These are phyloP conservation scores for Protobothrops mucrosquamatus DNA, from an alignment of 2,113 vertebrate species.

Conservation along the genomic window DNA sequence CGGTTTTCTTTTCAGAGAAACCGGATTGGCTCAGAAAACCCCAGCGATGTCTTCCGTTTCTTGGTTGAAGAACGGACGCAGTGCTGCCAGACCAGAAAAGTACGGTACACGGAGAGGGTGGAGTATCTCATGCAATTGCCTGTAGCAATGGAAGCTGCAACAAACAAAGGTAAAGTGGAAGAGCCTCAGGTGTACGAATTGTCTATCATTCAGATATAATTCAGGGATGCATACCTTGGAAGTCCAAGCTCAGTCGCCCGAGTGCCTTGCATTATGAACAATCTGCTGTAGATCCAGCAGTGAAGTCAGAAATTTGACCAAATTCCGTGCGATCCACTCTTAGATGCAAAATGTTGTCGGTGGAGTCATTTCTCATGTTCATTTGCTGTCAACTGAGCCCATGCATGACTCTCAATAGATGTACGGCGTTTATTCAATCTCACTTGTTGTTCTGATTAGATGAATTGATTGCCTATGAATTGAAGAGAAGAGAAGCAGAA, in stretches of 20 bases:
- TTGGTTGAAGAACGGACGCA: conserved; percentile 93
- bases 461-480: conserved; percentile 89
- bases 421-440: background rate
- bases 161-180: conserved; percentile 83
- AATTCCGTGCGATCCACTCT: background rate
- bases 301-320: background rate
- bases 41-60: conserved; percentile 93
- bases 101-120: conserved; percentile 88
- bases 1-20: conserved; percentile 80
- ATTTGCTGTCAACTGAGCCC: background rate
- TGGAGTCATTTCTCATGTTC: background rate
- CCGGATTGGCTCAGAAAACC: conserved; percentile 87
- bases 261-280: background rate
- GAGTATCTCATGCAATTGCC: conserved; percentile 96
- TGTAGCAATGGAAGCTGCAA: conserved; percentile 86
- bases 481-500: conserved; percentile 87
- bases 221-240: background rate
- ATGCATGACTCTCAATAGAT: background rate
- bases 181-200: background rate
- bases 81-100: conserved; percentile 93
- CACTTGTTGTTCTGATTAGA: conserved; percentile 69
- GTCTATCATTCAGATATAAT: background rate
- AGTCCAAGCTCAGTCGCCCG: background rate
- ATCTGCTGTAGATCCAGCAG: background rate
- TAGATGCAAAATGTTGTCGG: background rate